phyloP scores from a whole-genome alignment of 2,888 invertebrate species.

The Crocallis elinguaria region DNA sequence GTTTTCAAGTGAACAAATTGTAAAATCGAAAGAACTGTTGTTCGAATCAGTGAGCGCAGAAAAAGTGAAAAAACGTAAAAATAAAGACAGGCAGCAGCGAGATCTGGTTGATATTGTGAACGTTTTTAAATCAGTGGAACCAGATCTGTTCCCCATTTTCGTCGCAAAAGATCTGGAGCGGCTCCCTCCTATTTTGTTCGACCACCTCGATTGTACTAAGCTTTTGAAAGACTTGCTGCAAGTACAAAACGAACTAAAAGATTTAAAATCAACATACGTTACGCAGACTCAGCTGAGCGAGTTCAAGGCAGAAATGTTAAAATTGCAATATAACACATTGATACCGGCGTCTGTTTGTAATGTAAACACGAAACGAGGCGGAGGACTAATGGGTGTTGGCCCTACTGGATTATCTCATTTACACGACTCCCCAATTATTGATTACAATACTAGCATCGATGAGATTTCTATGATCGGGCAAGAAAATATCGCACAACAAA shows the following conservation, averaged over 20 bases:
- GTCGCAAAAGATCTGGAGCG: neutral
- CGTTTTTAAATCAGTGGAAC: neutral
- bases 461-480: too few species aligned
- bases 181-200: neutral
- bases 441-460: too few species aligned
- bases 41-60: conserved; percentile 1
- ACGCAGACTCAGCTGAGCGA: neutral
- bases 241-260: neutral
- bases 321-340: neutral
- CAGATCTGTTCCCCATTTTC: neutral
- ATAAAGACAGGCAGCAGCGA: neutral
- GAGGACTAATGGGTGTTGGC: too few species aligned
- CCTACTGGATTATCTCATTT: too few species aligned
- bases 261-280: neutral
- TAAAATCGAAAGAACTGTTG: conserved; percentile 3
- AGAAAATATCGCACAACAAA: too few species aligned
- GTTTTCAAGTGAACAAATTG: neutral
- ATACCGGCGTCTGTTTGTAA: too few species aligned
- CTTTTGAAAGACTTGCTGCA: neutral
- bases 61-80: neutral
- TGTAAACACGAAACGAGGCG: too few species aligned
- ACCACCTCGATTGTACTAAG: neutral
- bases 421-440: too few species aligned
- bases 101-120: neutral
- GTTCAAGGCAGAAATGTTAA: neutral